Base-by-base conservation (phyloP, 2,797 vertebrate species). In the Corythornis leucogaster region DNA sequence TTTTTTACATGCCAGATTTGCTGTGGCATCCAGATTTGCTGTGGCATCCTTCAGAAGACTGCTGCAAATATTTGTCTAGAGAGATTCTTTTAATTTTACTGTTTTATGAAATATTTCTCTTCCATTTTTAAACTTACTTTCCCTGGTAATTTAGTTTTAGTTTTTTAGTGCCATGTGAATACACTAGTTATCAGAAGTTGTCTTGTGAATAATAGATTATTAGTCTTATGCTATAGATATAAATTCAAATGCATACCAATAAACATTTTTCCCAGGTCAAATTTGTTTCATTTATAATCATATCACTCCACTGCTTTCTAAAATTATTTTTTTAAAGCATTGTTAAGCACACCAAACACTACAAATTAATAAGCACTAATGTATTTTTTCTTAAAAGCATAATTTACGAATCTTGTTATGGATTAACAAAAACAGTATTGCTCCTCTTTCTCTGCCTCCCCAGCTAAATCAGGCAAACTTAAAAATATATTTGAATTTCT, bases 401-500 rank as follows among this genome's bases (percentile, higher is more conserved):
- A 57, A 76, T 6, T 88, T 79, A 46, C 8, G 55, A 66, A 53
- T 88, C 31, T 43, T 55, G 40, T 12, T 63, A 81, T 10, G 21
- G 45, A 50, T 74, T 82, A 76, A 84, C 12, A 55, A 69, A 75
- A 62, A 1, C 10, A 71, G 22, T 16, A 89, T 31, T 31, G 25
- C 42, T 63, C n/a, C 40, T 57, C 10, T 43, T 74, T 77, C 9
- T 9, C 61, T 20, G 15, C 6, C 24, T 7, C 24, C 12, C 6
- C 38, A 64, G 2, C 22, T 48, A 75, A 50, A 86, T 45, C 40
- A 55, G 31, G 22, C 59, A 81, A 63, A 74, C 74, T 40, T 75
- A 53, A 92, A 90, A 91, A 90, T 61, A 25, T 61, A 92, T 85
- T 92, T 91, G 54, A 61, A 85, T 89, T 93, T 77, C 71, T 28